A percentile compares a stretch with the other conserved stretches of the same genome.
phyloP scores from a whole-genome alignment of 2,113 vertebrate genomes.

The Laticauda laticaudata region DNA sequence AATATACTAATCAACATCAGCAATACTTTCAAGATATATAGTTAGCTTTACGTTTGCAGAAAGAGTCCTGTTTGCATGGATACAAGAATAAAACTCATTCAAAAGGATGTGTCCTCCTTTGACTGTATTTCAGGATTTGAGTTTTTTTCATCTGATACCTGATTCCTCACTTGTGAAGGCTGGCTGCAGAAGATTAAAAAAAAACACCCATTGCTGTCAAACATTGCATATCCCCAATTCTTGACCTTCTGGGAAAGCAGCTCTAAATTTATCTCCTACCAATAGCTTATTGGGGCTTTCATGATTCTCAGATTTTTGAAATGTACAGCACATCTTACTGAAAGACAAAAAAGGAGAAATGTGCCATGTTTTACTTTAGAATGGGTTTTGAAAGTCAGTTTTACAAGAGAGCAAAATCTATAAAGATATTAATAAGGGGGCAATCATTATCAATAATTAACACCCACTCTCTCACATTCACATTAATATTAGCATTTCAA shows the following conservation, averaged over 20 bases:
- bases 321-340: constrained; percentile 5
- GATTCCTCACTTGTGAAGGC: not conserved
- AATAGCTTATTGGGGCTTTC: not conserved
- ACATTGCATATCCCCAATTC: not conserved
- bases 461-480: not conserved
- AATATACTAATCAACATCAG: not conserved
- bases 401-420: constrained; percentile 11
- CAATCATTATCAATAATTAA: not conserved
- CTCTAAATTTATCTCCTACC: constrained; percentile 22
- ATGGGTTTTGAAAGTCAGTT: constrained; percentile 2
- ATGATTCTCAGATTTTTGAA: constrained; percentile 10
- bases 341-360: not conserved
- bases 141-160: not conserved
- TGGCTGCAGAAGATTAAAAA: not conserved
- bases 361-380: not conserved
- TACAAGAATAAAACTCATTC: rapidly evolving
- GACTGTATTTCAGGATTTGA: not conserved
- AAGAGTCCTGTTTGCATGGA: not conserved
- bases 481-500: constrained; percentile 6
- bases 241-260: not conserved
- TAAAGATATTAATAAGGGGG: not conserved
- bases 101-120: not conserved
- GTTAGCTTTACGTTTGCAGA: not conserved
- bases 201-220: not conserved
- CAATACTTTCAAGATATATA: not conserved